phyloP scores from a whole-genome alignment of 2,113 vertebrate species.

The Ameiurus melas region DNA sequence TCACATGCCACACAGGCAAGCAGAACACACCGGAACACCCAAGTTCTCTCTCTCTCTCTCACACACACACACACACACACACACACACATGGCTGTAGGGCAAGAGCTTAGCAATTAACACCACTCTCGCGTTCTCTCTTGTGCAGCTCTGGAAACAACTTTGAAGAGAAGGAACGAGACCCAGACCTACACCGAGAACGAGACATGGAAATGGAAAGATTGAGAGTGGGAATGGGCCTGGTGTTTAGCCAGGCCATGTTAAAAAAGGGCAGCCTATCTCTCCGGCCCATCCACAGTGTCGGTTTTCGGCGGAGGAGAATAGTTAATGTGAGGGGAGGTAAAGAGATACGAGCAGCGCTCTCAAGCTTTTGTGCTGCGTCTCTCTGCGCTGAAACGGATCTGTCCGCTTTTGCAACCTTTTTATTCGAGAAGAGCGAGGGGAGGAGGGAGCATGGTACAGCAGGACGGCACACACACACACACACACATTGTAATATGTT shows the following conservation, averaged over 20 bases:
- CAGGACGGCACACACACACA: slow-evolving; percentile 49
- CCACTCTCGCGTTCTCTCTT: slow-evolving; percentile 40
- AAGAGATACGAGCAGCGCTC: slow-evolving; percentile 74
- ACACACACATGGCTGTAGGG: not conserved
- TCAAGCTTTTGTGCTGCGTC: slow-evolving; percentile 66
- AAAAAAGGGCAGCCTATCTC: slow-evolving; percentile 52
- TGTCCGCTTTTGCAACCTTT: slow-evolving; percentile 57
- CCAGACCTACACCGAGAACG: slow-evolving; percentile 15
- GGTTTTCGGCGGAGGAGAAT: slow-evolving; percentile 48
- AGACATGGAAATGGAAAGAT: slow-evolving; percentile 34
- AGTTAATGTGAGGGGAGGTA: slow-evolving; percentile 61
- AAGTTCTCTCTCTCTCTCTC: too few relatives aligned
- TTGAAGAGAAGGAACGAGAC: slow-evolving; percentile 40
- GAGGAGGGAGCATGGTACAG: slow-evolving; percentile 60
- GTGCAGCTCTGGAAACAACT: slow-evolving; percentile 61
- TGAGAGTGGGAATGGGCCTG: slow-evolving; percentile 16
- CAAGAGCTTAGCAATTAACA: slow-evolving; percentile 38
- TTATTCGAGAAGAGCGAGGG: slow-evolving; percentile 54
- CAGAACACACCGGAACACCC: slow-evolving; percentile 35
- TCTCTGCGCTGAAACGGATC: slow-evolving; percentile 76
- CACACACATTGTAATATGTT: slow-evolving; percentile 17
- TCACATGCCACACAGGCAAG: slow-evolving; percentile 38
- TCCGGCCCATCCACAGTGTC: slow-evolving; percentile 53
- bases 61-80: slow-evolving; percentile 10
- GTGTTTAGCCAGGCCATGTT: slow-evolving; percentile 33